Conservation (phyloP, 2,888 invertebrate genomes). For the Hoplodrina ambigua region DNA sequence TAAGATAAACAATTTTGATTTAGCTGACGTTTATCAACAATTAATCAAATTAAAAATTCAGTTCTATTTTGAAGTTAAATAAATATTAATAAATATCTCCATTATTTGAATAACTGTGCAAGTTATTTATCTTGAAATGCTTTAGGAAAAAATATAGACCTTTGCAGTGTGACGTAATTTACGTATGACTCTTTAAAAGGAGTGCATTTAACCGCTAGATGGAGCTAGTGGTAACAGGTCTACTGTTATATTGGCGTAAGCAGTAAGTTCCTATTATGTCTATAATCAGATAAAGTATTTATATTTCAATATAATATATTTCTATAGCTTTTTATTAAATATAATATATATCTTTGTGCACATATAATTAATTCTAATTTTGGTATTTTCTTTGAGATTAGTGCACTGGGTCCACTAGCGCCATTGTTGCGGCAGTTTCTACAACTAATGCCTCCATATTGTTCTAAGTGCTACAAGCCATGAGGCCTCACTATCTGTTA, state of each 20-base stretch:
- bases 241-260: not conserved
- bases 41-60: no score
- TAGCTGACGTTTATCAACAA: no score
- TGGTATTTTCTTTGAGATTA: conserved; percentile 54
- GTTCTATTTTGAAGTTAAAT: no score
- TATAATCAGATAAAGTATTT: conserved; percentile 6
- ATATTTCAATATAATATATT: conserved; percentile 6
- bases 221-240: conserved; percentile 43
- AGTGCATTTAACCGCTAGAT: conserved; percentile 51
- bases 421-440: conserved; percentile 45
- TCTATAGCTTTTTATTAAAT: conserved; percentile 1
- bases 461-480: conserved; percentile 53
- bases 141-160: not conserved
- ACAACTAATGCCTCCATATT: conserved; percentile 49
- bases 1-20: no score
- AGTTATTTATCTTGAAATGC: not conserved
- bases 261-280: not conserved
- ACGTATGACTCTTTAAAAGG: conserved; percentile 17
- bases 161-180: conserved; percentile 19
- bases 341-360: conserved; percentile 47
- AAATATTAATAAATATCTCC: no score
- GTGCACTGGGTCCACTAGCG: conserved; percentile 50
- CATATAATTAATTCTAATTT: conserved; percentile 43
- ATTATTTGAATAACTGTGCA: no score
- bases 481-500: conserved; percentile 40